phyloP scores from a whole-genome alignment of 1,140 invertebrate species.

The Anoplophora glabripennis region DNA sequence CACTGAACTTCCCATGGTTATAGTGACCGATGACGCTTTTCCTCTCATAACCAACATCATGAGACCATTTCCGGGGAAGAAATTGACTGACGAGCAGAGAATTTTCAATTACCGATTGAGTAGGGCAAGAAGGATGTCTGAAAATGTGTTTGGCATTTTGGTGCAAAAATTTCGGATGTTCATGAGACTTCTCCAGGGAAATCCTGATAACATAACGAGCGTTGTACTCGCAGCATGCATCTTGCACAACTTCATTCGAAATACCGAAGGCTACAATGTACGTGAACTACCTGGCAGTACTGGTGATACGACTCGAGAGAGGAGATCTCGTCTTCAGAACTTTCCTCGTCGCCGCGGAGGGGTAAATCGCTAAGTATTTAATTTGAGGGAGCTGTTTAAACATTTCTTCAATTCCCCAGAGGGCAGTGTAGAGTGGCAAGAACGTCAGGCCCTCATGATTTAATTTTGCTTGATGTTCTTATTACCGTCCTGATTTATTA shows the following conservation, averaged over 20 bases:
- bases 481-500: too few relatives aligned
- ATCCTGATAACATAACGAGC: slow-evolving; percentile 27
- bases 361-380: slow-evolving; percentile 1
- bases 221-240: slow-evolving; percentile 34
- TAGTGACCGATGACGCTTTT: slow-evolving; percentile 52
- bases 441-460: too few relatives aligned
- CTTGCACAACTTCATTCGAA: slow-evolving; percentile 30
- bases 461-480: too few relatives aligned
- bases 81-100: slow-evolving; percentile 36
- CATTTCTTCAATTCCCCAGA: neutral
- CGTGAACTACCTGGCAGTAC: neutral
- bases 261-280: slow-evolving; percentile 5
- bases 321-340: neutral
- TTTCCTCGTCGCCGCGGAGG: slow-evolving; percentile 2
- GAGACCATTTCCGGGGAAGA: slow-evolving; percentile 47
- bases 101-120: slow-evolving; percentile 50
- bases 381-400: neutral
- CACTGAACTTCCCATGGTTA: slow-evolving; percentile 12
- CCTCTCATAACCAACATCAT: slow-evolving; percentile 46
- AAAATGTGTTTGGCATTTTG: slow-evolving; percentile 50
- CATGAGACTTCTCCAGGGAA: neutral
- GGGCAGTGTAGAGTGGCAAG: slow-evolving; percentile 8
- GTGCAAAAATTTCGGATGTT: slow-evolving; percentile 38
- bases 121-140: slow-evolving; percentile 39
- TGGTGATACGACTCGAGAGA: neutral